Evolutionary conservation across 30 jellyfish, hydroid and myxozoan genomes (phyloP), one percentile per base, ranked within the genome.

Genomic region (Aurelia aurita complex sp. Pacific): DNA sequence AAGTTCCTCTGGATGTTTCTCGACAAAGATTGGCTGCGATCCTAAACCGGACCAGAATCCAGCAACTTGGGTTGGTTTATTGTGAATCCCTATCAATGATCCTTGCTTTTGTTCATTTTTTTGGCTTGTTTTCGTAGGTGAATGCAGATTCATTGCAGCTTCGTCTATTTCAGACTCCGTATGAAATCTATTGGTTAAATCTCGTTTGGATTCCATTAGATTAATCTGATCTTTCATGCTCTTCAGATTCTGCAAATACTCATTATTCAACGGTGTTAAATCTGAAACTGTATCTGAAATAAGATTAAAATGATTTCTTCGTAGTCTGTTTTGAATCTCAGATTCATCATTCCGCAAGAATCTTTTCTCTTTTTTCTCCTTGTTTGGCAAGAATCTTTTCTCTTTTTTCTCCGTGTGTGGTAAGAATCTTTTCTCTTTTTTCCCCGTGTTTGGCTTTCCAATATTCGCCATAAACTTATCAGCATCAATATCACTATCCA

Each of bases 11-110:
- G 71, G 2, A 34, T 52, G 69, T n/a, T 81, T 89, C 32, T 88
- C 81, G n/a, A 94, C 96, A 66, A 94, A 94, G 43, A 89, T 91
- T 57, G 99, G 99, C 15, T 80, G 40, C 14, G 99, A 85, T 51
- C 99, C 99, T 11, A 94, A 67, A 15, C 97, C 99, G 7, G 97
- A 82, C 99, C 99, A 94, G 52, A 76, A 70, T 62, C 98, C 98
- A 38, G 94, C 40, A 32, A 88, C 90, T 51, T 80, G 79, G 23
- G 88, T 85, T 32, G 91, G 87, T 73, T 90, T 82, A 17, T 91
- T 81, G 60, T 17, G 75, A 14, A 71, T 84, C 16, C 93, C 93
- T 38, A 86, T 86, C 64, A 68, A 34, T 13, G 76, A 38, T 46
- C 57, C 57, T 46, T 46, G 57, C 8, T 46, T 9, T 14, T 7